Evolutionary conservation across 1,140 invertebrate species (phyloP), one percentile per base, ranked within the genome.

Genomic region (Drosophila lacteicornis): DNA sequence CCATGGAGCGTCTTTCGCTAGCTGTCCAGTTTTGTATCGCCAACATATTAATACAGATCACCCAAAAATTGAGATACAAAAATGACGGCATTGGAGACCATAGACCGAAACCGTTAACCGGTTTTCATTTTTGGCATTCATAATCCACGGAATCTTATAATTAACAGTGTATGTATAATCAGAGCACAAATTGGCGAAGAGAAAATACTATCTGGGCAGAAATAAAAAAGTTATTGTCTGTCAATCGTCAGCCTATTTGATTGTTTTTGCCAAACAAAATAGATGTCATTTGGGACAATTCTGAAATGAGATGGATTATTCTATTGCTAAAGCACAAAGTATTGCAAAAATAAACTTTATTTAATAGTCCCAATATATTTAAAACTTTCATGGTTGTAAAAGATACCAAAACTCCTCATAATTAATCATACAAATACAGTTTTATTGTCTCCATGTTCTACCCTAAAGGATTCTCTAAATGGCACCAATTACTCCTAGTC

Each of bases 71-170:
- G 17, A 38, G n/a, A 38, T 40, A 42, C 25, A 19, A 27, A 33
- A 59, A 22, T 61, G 9, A 17, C 38, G 67, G 19, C 69, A 59
- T 71, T 74, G 46, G 60, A 51, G 33, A 71, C 27, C 56, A 30
- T 38, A 40, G n/a, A 43, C n/a, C 9, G 11, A 70, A 58, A 27
- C 51, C 19, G 40, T 58, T 43, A 74, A 75, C 71, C 69, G 57
- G 71, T 75, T 75, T 74, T 46, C n/a, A 42, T 36, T 63, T 68
- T 68, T 71, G 36, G 45, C 30, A 73, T 73, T 73, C 7, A 71
- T 50, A 71, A 36, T 27, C 66, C 15, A 74, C 4, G 25, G 30
- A 27, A 42, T 22, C 11, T 49, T 12, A 42, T 46, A 50, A 53
- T 51, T 43, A 19, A 33, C 27, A 51, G 25, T 27, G 13, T 27